A percentile compares a stretch with the other conserved stretches of the same genome.
Conservation (phyloP, 92 coral and sea anemone genomes). For the Metridium senile region DNA sequence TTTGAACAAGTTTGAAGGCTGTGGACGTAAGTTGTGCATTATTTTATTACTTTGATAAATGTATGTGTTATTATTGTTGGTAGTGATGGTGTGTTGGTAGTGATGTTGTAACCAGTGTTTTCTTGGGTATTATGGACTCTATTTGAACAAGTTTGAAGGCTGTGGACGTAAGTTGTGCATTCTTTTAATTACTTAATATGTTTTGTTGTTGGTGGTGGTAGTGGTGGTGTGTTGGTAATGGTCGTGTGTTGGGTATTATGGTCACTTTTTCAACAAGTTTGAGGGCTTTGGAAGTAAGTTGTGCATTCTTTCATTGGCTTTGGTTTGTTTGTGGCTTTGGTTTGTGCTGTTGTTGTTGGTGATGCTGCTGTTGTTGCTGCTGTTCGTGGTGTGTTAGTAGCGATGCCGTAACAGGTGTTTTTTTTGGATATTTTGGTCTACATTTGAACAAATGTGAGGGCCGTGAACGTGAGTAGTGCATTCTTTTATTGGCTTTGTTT, state of each 20-base stretch:
- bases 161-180: conserved; percentile 60
- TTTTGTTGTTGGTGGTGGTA: no score
- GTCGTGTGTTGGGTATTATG: conserved; percentile 73
- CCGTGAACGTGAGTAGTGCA: conserved; percentile 60
- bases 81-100: no score
- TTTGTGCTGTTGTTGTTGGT: no score
- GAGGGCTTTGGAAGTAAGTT: conserved; percentile 77
- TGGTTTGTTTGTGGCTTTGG: no score
- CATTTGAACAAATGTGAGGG: conserved; percentile 58
- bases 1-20: conserved; percentile 64
- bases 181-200: no score
- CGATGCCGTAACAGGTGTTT: conserved; percentile 73
- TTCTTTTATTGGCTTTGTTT: no score
- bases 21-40: conserved; percentile 54
- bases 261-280: conserved; percentile 49
- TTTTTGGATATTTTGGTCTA: conserved; percentile 70
- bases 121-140: conserved; percentile 70
- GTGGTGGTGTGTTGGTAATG: no score
- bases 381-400: no score
- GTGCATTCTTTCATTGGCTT: no score
- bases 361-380: no score
- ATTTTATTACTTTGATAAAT: no score
- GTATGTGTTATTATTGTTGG: no score
- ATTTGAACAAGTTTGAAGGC: conserved; percentile 59
- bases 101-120: conserved; percentile 75